Base-by-base conservation (phyloP, 2,888 invertebrate species). In the Campoletis raptor region DNA sequence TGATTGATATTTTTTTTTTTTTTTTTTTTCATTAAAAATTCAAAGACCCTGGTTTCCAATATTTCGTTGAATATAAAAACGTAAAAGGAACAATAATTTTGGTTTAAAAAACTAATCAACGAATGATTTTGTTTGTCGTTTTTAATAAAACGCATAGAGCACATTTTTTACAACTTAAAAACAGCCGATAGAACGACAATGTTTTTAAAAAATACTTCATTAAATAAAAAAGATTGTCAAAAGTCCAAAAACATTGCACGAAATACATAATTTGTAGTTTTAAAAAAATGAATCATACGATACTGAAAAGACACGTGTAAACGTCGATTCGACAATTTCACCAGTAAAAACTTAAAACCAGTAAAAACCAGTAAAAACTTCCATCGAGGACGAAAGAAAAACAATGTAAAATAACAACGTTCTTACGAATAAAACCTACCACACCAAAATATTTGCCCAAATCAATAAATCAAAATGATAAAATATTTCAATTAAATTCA, bases 121-220 rank as follows among this genome's bases (percentile, higher is more conserved):
- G 5, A 24, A 45, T 18, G 7, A 21, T 57, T 15, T 69, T 69
- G 18, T 57, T 12, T 36, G 9, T 21, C n/a, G 40, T 42, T 80
- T 84, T 79, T 84, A 74, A 72, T 79, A 57, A 74, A 84, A 79
- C 37, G 45, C 37, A 69, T 74, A 18, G 76, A 12, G 67, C 69
- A 74, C 45, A 67, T 73, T 54, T 45, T 42, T 36, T 42, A 61
- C 73, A 74, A 80, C 24, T 57, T 48, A n/a, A 30, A 36, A 84
- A 74, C 24, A 48, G 21, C 8, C 45, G 45, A 73, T 40, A 54
- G 2, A 48, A 48, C 10, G 12, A 77, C 42, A 42, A 24, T 5
- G 15, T n/a, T 30, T 66, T 81, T 61, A 21, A 21, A 61, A 72
- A 72, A 15, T 61, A 9, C 37, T 48, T 3, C 37, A n/a, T 48